These are phyloP conservation scores for Drosophila tani DNA, from an alignment of 1,140 invertebrate genomes.

Conservation along the genomic window DNA sequence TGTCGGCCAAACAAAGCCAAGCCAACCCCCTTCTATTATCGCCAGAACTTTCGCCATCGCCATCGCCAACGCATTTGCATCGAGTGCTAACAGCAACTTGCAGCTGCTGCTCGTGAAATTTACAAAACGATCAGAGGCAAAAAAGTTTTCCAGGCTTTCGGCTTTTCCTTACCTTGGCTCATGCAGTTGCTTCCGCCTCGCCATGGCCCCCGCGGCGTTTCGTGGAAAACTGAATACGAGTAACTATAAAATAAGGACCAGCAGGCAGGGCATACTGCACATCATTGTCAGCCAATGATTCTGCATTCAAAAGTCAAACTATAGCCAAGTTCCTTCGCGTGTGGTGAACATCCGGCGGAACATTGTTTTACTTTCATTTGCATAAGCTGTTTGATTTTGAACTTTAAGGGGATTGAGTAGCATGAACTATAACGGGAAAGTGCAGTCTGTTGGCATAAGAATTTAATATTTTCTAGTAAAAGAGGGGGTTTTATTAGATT, in stretches of 20 bases:
- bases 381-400: conserved; percentile 32
- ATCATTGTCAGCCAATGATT: conserved; percentile 48
- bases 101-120: conserved; percentile 70
- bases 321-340: conserved; percentile 1
- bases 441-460: neutral
- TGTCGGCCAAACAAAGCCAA: conserved; percentile 28
- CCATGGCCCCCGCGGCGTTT: too few species aligned
- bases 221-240: neutral
- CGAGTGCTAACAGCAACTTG: conserved; percentile 54
- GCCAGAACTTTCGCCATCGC: conserved; percentile 21
- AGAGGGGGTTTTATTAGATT: neutral
- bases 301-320: conserved; percentile 18
- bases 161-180: conserved; percentile 1
- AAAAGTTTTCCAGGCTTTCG: conserved; percentile 19
- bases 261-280: conserved; percentile 27
- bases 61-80: conserved; percentile 45
- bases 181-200: neutral
- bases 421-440: neutral
- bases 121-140: conserved; percentile 53
- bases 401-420: neutral
- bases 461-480: neutral
- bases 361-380: conserved; percentile 25
- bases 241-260: neutral
- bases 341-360: conserved; percentile 12
- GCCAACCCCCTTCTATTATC: conserved; percentile 12